phyloP scores from a whole-genome alignment of 2,113 vertebrate species.

The Mesocricetus auratus region DNA sequence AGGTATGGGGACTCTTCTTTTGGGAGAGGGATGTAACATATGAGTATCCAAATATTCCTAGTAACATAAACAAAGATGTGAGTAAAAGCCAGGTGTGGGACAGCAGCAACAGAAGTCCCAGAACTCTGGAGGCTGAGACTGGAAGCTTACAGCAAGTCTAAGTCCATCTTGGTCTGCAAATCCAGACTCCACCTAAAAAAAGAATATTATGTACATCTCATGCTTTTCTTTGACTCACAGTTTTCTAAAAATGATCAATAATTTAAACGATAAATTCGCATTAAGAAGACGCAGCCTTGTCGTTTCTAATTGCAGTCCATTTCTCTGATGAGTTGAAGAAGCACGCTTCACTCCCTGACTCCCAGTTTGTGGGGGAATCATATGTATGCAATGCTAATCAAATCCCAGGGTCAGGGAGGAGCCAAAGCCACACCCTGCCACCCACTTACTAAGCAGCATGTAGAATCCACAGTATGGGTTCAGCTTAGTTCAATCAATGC shows the following conservation, averaged over 20 bases:
- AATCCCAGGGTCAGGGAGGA: background rate
- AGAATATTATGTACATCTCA: background rate
- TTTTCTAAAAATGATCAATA: slow-evolving; percentile 18
- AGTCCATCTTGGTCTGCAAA: background rate
- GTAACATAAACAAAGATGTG: background rate
- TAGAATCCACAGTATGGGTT: slow-evolving; percentile 49
- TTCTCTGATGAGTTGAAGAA: slow-evolving; percentile 58
- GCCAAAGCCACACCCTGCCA: background rate
- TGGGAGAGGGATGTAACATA: background rate
- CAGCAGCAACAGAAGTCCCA: no score
- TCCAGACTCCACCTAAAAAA: background rate
- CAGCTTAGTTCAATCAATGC: slow-evolving; percentile 64
- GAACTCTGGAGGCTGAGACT: background rate
- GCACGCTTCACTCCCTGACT: background rate
- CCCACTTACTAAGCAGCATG: slow-evolving; percentile 16
- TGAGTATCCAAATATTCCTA: background rate
- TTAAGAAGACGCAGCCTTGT: background rate
- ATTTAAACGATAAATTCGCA: slow-evolving; percentile 27
- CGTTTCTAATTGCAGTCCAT: background rate
- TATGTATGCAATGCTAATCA: background rate
- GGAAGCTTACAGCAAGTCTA: no score
- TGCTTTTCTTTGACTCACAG: slow-evolving; percentile 16
- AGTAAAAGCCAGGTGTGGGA: background rate
- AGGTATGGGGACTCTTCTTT: background rate
- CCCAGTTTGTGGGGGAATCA: slow-evolving; percentile 37